Base-by-base conservation (phyloP, 2,797 vertebrate genomes). In the Orientallactaga sibirica region DNA sequence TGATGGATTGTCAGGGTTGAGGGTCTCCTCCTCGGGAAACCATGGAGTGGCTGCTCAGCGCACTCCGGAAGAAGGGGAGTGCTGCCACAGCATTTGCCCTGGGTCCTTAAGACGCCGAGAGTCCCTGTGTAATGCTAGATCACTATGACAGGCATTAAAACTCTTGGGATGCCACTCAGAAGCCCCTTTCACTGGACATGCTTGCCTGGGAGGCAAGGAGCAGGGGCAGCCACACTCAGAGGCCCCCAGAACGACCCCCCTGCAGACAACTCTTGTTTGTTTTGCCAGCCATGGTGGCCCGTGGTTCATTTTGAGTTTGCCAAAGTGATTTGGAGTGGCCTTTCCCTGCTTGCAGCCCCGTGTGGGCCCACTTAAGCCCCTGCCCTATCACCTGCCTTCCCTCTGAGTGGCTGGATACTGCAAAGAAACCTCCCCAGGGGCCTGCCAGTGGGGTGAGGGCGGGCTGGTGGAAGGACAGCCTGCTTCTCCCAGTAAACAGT, bases 1-100 rank as follows among this genome's bases (percentile, higher is more conserved):
- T 96, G 97, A 98, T 98, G 98, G 98, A 98, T 98, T 98, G 98
- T 98, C 97, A 97, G 98, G 98, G 98, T 99, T 98, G 98, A 92
- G 98, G 98, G 98, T 98, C 98, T 98, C 97, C 97, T 98, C 97
- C 98, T 98, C 96, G 98, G 98, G 98, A 98, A 98, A 97, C 97
- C 96, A 98, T 98, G 97, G 98, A 99, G 98, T 98, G 98, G 98
- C 97, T 97, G 97, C 98, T 98, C 98, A 98, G 98, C 97, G 98
- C 98, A 98, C 98, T 98, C 98, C 98, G 98, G 98, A 98, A 98
- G 98, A 97, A 97, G 97, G 92, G 22, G 96, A 98, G 98, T 94
- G 92, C 97, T 97, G 97, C 98, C 96, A 97, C 97, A 96, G 97
- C 97, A 84, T 98, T 98, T 98, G 98, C 98, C 98, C 97, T 97